Evolutionary conservation across 2,113 vertebrate species (phyloP).

Genomic region (Diadophis punctatus): DNA sequence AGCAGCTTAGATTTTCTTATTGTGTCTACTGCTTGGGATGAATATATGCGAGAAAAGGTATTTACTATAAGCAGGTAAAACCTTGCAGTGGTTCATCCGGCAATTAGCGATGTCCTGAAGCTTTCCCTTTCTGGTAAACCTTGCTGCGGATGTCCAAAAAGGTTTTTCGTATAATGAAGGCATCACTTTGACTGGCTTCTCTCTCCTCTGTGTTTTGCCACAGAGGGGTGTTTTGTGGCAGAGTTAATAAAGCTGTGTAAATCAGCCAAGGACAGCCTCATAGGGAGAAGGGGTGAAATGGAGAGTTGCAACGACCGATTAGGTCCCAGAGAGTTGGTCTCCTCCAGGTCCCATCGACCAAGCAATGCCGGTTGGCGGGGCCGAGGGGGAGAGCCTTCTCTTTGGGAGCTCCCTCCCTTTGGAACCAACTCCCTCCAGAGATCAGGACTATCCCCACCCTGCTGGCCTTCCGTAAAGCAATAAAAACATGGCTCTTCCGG

Average conservation of each 20-base stretch:
- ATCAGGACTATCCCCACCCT: no score
- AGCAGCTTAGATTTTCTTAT: background rate
- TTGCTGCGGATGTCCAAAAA: background rate
- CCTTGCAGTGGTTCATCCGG: background rate
- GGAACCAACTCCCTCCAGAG: no score
- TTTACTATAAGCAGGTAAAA: background rate
- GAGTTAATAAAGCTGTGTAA: background rate
- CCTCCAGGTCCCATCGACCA: no score
- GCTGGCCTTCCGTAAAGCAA: no score
- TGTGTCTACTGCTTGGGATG: background rate
- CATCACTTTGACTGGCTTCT: background rate
- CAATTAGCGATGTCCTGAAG: background rate
- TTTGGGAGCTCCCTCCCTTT: no score
- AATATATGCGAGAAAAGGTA: background rate
- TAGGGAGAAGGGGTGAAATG: background rate
- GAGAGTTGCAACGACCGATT: no score
- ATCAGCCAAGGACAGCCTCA: background rate
- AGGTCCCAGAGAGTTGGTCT: no score
- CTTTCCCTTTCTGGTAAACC: background rate
- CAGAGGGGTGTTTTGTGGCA: background rate
- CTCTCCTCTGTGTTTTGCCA: background rate
- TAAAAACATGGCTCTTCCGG: background rate
- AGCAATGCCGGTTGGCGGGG: no score
- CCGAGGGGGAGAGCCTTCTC: no score
- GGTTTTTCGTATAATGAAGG: background rate